Base-by-base conservation (phyloP, 2,113 vertebrate species). In the Strigops habroptila region DNA sequence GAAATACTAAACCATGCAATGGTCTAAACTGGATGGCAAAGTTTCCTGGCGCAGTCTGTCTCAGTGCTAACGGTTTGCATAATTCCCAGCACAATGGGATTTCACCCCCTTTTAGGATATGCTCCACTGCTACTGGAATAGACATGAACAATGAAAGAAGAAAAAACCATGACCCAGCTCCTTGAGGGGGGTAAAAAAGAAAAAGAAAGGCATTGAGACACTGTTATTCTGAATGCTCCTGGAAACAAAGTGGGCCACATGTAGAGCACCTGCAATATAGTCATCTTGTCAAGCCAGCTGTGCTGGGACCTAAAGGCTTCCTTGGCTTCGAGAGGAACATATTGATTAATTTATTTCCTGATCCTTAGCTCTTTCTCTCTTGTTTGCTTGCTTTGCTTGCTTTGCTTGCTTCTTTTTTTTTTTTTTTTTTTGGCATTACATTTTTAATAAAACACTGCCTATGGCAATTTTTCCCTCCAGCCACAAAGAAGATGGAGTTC, bases 401-500 rank as follows among this genome's bases (percentile, higher is more conserved):
- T 35, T 12, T 8, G 3, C 17, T 23, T 22, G 8, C 12, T 18
- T 14, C 28, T 13, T 41, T 23, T 16, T n/a, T 14, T 41, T 17
- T 21, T 28, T n/a, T 81, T 44, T 79, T 68, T 77, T 77, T 82
- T 73, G 24, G 51, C 60, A 53, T 67, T 86, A 49, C 46, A 18
- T 35, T 93, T 93, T 84, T 91, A 91, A 91, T 94, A 95, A 95
- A 94, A 88, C 2, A 2, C 63, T 90, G 94, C 64, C 76, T 18
- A 2, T 48, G 60, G 79, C 91, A 93, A 43, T 91, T 93, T 93
- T 71, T 68, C 60, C 80, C 71, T 88, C 55, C 3, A 28, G 71
- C 67, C 53, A 76, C 90, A 57, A 79, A 59, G 37, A 94, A 64
- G 62, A 74, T 39, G 33, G 67, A 90, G 59, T 52, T 71, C 59